Base-by-base conservation (phyloP, 2,888 invertebrate genomes). In the Troides helena region DNA sequence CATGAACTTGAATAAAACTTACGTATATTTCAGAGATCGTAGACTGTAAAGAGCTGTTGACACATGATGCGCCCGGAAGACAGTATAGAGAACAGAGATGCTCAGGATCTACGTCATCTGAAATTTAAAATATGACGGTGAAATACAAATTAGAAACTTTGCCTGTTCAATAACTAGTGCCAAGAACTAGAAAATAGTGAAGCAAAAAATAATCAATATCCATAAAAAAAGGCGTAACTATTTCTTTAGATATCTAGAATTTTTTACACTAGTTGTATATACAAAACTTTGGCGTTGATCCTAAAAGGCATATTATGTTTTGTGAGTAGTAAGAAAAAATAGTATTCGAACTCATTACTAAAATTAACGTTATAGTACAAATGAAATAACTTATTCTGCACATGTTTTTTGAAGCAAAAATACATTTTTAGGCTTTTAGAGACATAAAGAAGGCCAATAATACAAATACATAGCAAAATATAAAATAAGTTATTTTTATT, bases 81-180 rank as follows among this genome's bases (percentile, higher is more conserved):
- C 84, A 36, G 5, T 12, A 79, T 80, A 62, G 67, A 66, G 14
- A 21, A 65, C 74, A 72, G 74, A 74, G 74, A 81, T 80, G 72
- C 80, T 74, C 70, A 73, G 72, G 74, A 72, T 71, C 74, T 88
- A 86, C 84, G 86, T 87, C 87, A 87, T 72, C 74, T 73, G 71
- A 81, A 83, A 81, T 80, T 81, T 77, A 76, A 79, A 77, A 77
- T 77, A 77, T 77, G 75, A 76, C 76, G 80, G 77, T 78, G 78
- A 77, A 78, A 77, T 76, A 83, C 81, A 79, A 80, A 74, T 76
- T 76, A 76, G 74, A 68, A 71, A 67, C 79, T 75, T 77, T 78
- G 78, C 79, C 74, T 74, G 74, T 72, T 73, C 76, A 74, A 75
- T 70, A 77, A 75, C 68, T 74, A 21, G 77, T 84, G 86, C 87